phyloP scores from a whole-genome alignment of 2,797 vertebrate species.

The Rhinatrema bivittatum region DNA sequence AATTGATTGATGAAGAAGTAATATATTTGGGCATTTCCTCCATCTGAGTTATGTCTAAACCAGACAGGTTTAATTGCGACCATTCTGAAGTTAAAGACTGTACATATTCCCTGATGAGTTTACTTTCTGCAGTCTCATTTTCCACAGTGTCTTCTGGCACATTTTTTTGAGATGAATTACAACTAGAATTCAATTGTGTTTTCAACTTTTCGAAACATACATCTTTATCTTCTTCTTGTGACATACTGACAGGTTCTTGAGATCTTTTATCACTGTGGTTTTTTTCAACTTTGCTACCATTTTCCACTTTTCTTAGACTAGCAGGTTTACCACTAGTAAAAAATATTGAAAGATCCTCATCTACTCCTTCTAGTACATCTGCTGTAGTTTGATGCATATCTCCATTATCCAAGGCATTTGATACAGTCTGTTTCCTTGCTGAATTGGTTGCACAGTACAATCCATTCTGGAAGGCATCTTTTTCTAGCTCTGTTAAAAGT shows the following conservation, averaged over 20 bases:
- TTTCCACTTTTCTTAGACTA: conserved; percentile 56
- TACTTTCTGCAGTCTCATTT: background rate
- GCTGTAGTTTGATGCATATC: conserved; percentile 40
- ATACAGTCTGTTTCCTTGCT: conserved; percentile 40
- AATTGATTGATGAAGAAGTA: conserved; percentile 5
- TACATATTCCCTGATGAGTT: conserved; percentile 5
- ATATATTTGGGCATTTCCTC: conserved; percentile 12
- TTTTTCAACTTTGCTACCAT: conserved; percentile 47
- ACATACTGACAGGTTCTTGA: conserved; percentile 16
- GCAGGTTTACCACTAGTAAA: conserved; percentile 46
- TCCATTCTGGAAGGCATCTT: conserved; percentile 24
- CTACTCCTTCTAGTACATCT: conserved; percentile 49
- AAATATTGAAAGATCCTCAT: conserved; percentile 52
- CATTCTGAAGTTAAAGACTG: conserved; percentile 45
- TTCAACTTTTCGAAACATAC: background rate
- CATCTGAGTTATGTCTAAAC: conserved; percentile 38
- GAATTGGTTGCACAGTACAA: conserved; percentile 17
- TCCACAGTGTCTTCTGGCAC: background rate
- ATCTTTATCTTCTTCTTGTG: conserved; percentile 4
- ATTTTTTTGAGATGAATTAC: background rate
- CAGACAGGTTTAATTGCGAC: conserved; percentile 71
- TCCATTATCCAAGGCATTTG: conserved; percentile 39
- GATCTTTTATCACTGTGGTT: conserved; percentile 26
- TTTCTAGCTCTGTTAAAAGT: conserved; percentile 30
- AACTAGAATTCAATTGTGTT: conserved; percentile 13